A percentile compares a stretch with the other conserved stretches of the same genome.
These are phyloP conservation scores for Slavum lentiscoides DNA, from an alignment of 2,888 invertebrate genomes.

Conservation along the genomic window DNA sequence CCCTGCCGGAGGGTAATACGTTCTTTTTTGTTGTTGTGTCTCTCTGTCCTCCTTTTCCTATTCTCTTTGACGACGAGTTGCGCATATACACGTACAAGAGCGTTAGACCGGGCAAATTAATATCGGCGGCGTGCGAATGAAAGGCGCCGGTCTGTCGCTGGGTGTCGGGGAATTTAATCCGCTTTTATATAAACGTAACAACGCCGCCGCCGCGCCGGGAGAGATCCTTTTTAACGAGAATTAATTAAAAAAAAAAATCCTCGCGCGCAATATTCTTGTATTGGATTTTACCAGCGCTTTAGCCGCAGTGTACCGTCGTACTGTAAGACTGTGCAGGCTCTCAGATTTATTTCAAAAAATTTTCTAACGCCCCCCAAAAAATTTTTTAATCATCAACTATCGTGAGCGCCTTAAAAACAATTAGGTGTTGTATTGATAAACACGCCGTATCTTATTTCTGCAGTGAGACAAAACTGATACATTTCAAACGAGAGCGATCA, in stretches of 20 bases:
- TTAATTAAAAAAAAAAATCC: slow-evolving; percentile 44
- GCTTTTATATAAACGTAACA: slow-evolving; percentile 53
- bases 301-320: too few species aligned
- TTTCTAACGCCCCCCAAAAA: too few species aligned
- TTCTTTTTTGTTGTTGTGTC: background rate
- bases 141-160: slow-evolving; percentile 41
- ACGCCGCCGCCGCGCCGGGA: slow-evolving; percentile 8
- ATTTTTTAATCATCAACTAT: too few species aligned
- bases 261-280: slow-evolving; percentile 5
- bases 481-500: too few species aligned
- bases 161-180: slow-evolving; percentile 51
- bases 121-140: slow-evolving; percentile 42
- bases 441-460: too few species aligned
- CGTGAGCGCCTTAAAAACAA: too few species aligned
- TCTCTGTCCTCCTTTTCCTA: slow-evolving; percentile 16
- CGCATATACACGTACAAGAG: background rate
- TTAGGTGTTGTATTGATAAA: too few species aligned
- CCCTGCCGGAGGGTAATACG: slow-evolving; percentile 9
- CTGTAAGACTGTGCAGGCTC: too few species aligned
- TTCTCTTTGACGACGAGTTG: slow-evolving; percentile 22
- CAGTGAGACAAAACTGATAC: too few species aligned
- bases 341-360: too few species aligned
- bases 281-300: slow-evolving; percentile 20
- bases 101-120: slow-evolving; percentile 39
- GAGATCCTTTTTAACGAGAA: slow-evolving; percentile 46